Base-by-base conservation (phyloP, 2,888 invertebrate genomes). In the Ormyrus nitidulus region DNA sequence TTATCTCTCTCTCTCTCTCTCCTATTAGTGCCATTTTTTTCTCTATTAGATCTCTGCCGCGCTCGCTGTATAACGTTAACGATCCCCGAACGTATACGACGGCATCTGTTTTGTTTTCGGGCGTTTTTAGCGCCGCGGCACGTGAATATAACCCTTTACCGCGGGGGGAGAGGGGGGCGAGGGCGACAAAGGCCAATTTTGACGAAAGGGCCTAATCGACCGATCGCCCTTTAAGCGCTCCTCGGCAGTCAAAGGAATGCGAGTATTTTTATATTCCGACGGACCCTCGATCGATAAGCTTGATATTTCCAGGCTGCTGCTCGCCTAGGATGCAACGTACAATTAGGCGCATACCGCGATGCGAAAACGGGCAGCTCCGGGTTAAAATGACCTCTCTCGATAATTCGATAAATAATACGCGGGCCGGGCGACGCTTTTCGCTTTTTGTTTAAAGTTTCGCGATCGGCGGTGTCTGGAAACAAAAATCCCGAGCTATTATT, bases 221-320 rank as follows among this genome's bases (percentile, higher is more conserved):
- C 34, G 34, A 34, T 34, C 34, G 34, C 34, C 34, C 34, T 34
- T 4, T 34, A 34, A 34, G 46, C 53, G n/a, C 9, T 56, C 13
- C 13, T 13, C n/a, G 11, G 9, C 10, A 11, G 34, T 10, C 6
- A n/a, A 34, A 61, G 34, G 51, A 48, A 46, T 19, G 72, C 34
- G 8, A 10, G 34, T 46, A 7, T 54, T 64, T 73, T 73, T 46
- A 73, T 54, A 54, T 73, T 64, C 64, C 6, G 53, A 34, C 13
- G n/a, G n/a, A 34, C 10, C 0, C 44, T 46, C 4, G 64, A 3
- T 9, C 11, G 65, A 13, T 68, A 53, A 6, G 56, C 56, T 56
- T 11, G 56, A 34, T 34, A 4, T 34, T 34, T 34, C 56, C 13
- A 10, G 53, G 53, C 53, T 53, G 5, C 11, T 53, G 53, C 53